Evolutionary conservation across 2,113 vertebrate genomes (phyloP), one percentile per base, ranked within the genome.

Genomic region (Macquaria ambigua): DNA sequence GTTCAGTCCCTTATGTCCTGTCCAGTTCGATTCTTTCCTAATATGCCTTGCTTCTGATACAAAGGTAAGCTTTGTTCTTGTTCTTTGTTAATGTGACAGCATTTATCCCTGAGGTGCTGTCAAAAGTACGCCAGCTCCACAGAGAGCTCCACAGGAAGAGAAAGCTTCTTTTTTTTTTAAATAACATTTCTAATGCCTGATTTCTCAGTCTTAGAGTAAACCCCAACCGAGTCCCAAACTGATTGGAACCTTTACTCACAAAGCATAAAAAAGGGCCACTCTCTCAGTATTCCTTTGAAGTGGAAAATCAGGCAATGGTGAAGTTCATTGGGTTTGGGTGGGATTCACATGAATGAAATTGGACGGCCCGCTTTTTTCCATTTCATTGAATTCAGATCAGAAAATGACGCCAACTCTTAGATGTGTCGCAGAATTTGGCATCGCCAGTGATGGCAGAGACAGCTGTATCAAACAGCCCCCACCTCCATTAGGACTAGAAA

Each of bases 331-430:
- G 81, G 81, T 90, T 90, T 87, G 85, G 86, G 77, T 82, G 71
- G 41, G 88, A 82, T 73, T 82, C 88, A 84, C 70, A 76, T 82
- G 77, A 84, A 90, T 87, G 86, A 83, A 89, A 86, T 79, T 85
- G 71, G 80, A 86, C 21, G 10, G 37, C 79, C 81, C 55, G 11
- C 59, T 84, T 84, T 58, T 87, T 89, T 88, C 61, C 77, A 77
- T 90, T 81, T 75, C 73, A 87, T 78, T 90, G 85, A 90, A 87
- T 91, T 90, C 39, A 81, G 63, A 92, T 91, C 82, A 77, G 77
- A 70, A 88, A 8, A 18, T 16, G 37, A 73, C 7, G 85, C 89
- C 87, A 90, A 50, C 61, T 87, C 82, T 87, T 50, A 85, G 84
- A 89, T 92, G 87, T 87, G 72, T 82, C 52, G 15, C 86, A 61